phyloP scores from a whole-genome alignment of 2,888 invertebrate species.

The Neocrepidodera transversa region DNA sequence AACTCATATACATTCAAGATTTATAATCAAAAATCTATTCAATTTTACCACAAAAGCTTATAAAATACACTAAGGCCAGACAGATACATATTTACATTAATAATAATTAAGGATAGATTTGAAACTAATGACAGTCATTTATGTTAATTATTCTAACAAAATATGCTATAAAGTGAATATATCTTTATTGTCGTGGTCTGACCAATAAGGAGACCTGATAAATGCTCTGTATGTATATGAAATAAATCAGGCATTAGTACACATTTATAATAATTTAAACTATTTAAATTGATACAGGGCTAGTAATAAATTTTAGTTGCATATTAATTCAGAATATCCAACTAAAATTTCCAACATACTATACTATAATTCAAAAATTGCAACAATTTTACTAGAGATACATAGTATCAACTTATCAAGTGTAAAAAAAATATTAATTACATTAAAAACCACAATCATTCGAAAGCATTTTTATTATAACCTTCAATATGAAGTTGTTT shows the following conservation, averaged over 20 bases:
- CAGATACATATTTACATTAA: too few species aligned
- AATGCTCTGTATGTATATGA: constrained; percentile 15
- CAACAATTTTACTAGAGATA: constrained; percentile 63
- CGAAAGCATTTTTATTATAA: constrained; percentile 42
- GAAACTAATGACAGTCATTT: too few species aligned
- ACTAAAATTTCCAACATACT: constrained; percentile 44
- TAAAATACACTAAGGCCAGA: too few species aligned
- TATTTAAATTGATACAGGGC: constrained; percentile 39
- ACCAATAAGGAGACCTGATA: too few species aligned
- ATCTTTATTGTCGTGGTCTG: too few species aligned
- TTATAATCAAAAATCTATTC: too few species aligned
- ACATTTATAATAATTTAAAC: constrained; percentile 25
- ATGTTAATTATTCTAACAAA: too few species aligned
- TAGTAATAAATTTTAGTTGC: constrained; percentile 40
- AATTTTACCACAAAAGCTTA: too few species aligned
- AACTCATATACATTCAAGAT: too few species aligned
- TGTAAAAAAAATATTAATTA: constrained; percentile 44
- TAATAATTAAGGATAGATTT: too few species aligned
- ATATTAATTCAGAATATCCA: constrained; percentile 29
- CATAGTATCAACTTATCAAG: constrained; percentile 61
- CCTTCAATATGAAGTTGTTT: constrained; percentile 57
- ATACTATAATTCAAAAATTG: constrained; percentile 58
- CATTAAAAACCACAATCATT: constrained; percentile 41
- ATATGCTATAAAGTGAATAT: too few species aligned
- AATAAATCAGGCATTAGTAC: constrained; percentile 13